Conservation (phyloP, 2,888 invertebrate species). For the Mythimna vitellina region DNA sequence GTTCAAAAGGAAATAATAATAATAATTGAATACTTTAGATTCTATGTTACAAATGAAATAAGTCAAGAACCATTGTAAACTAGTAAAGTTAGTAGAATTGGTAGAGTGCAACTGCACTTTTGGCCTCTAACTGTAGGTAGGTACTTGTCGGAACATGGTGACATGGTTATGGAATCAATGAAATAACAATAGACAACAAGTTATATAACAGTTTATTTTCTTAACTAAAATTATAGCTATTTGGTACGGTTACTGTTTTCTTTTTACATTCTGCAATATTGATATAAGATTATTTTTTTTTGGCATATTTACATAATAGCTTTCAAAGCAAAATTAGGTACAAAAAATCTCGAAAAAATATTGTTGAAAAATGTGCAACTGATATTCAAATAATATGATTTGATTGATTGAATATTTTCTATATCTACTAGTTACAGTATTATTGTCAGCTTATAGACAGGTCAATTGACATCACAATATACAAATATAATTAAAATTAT, state of each 20-base stretch:
- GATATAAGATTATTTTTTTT: neutral
- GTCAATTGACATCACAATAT: conserved; percentile 37
- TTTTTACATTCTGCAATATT: neutral
- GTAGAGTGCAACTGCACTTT: no score
- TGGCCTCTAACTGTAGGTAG: no score
- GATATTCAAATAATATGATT: neutral
- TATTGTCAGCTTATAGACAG: conserved; percentile 38
- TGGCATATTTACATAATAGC: no score
- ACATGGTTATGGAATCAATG: neutral
- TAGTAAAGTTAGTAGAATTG: no score
- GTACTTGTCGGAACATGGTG: neutral
- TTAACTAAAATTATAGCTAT: neutral
- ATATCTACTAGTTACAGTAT: conserved; percentile 21
- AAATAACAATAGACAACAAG: conserved; percentile 1
- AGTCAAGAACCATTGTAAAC: no score
- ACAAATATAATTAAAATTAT: conserved; percentile 6
- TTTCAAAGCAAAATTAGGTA: neutral
- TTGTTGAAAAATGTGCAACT: neutral
- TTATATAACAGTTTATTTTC: neutral
- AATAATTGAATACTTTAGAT: no score
- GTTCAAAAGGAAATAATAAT: no score
- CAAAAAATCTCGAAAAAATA: neutral
- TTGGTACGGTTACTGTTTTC: neutral
- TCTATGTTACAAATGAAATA: no score
- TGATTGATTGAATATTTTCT: neutral